Evolutionary conservation across 2,113 vertebrate genomes (phyloP).

Genomic region (Capreolus pygargus): DNA sequence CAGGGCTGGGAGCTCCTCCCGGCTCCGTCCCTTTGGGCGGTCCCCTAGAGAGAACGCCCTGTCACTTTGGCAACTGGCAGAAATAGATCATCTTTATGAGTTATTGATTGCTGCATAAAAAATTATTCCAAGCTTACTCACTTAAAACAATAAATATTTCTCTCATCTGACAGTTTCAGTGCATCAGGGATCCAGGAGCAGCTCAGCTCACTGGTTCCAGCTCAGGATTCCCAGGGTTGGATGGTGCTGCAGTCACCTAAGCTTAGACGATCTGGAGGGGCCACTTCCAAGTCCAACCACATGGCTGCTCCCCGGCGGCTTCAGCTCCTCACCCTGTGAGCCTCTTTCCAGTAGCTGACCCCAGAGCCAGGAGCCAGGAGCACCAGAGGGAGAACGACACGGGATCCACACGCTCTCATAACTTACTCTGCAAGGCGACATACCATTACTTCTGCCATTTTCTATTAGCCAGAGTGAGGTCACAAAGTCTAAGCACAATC

Average conservation of each 20-base stretch:
- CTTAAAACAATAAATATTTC: background rate
- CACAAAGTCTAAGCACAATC: background rate
- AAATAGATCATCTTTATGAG: background rate
- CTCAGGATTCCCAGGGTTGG: background rate
- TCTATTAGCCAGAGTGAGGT: background rate
- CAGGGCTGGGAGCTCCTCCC: too few relatives aligned
- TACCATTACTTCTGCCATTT: background rate
- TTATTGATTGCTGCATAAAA: background rate
- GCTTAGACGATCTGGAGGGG: background rate
- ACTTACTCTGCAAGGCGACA: background rate
- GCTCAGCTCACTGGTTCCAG: background rate
- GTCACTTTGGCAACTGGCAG: background rate
- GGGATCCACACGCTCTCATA: background rate
- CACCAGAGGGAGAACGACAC: background rate
- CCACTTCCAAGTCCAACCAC: background rate
- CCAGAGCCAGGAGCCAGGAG: background rate
- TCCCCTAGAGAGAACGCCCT: background rate
- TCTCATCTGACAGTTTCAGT: background rate
- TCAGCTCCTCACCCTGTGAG: background rate
- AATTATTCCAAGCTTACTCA: background rate
- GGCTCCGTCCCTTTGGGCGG: background rate
- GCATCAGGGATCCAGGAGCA: background rate
- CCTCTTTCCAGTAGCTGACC: background rate
- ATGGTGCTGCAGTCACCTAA: background rate
- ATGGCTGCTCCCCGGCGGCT: background rate